Conservation (phyloP, 2,113 vertebrate species). For the Isurus oxyrinchus region DNA sequence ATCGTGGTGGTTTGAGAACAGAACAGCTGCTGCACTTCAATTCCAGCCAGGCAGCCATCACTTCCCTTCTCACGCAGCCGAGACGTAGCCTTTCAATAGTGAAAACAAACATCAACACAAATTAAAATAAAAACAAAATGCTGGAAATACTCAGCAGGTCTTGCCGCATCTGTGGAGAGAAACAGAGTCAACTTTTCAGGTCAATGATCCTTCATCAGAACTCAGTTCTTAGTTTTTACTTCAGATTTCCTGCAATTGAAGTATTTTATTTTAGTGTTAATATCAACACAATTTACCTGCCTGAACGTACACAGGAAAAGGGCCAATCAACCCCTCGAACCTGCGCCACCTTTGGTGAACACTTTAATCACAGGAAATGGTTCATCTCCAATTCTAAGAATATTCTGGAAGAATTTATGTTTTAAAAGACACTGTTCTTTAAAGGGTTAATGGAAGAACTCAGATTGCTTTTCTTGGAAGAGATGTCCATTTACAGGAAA, state of each 20-base stretch:
- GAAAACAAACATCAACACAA: neutral
- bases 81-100: slow-evolving; percentile 68
- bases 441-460: too few species aligned
- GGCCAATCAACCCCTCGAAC: neutral
- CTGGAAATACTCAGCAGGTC: neutral
- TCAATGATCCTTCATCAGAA: neutral
- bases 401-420: too few species aligned
- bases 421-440: too few species aligned
- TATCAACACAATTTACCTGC: neutral
- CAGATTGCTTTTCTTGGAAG: too few species aligned
- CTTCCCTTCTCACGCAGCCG: slow-evolving; percentile 82
- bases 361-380: too few species aligned
- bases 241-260: neutral
- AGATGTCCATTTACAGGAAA: too few species aligned
- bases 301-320: neutral
- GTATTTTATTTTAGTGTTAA: neutral
- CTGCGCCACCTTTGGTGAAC: neutral
- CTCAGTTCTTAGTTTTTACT: neutral
- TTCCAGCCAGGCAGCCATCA: slow-evolving; percentile 84
- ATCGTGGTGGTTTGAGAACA: slow-evolving; percentile 88
- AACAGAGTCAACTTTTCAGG: neutral
- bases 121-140: neutral
- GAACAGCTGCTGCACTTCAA: slow-evolving; percentile 97
- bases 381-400: too few species aligned
- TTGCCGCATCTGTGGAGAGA: neutral